A percentile compares a stretch with the other conserved stretches of the same genome.
phyloP scores from a whole-genome alignment of 1,140 invertebrate species.

The Penaeus japonicus region DNA sequence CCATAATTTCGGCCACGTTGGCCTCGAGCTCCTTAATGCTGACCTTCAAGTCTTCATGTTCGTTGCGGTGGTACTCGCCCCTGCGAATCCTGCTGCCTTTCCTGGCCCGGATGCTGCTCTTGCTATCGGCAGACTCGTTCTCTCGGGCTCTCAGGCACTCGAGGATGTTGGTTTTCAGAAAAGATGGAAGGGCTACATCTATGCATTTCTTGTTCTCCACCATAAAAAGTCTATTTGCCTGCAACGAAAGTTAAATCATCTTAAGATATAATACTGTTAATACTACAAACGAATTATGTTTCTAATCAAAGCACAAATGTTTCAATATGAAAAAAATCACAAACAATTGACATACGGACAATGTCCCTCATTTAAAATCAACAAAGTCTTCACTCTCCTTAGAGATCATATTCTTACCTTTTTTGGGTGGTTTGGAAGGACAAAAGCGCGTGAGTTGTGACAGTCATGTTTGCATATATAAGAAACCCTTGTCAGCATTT shows the following conservation, averaged over 20 bases:
- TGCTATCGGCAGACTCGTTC: constrained; percentile 27
- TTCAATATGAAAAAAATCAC: too few species aligned
- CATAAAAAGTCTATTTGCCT: constrained; percentile 29
- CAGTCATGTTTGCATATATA: constrained; percentile 40
- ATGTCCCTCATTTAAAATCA: too few species aligned
- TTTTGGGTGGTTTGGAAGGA: constrained; percentile 51
- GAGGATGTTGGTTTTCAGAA: constrained; percentile 32
- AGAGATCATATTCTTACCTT: constrained; percentile 2
- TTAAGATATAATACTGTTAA: too few species aligned
- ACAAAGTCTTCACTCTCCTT: too few species aligned
- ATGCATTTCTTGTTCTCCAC: constrained; percentile 37
- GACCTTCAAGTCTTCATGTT: constrained; percentile 38
- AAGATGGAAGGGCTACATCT: constrained; percentile 1
- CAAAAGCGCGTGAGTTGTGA: constrained; percentile 36
- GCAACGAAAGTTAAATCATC: not conserved
- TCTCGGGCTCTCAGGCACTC: constrained; percentile 42
- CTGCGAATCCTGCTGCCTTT: constrained; percentile 31
- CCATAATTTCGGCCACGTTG: constrained; percentile 48
- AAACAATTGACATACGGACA: too few species aligned
- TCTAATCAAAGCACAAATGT: too few species aligned
- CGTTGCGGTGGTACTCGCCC: constrained; percentile 25
- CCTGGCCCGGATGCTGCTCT: constrained; percentile 11
- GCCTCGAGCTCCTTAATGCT: constrained; percentile 53
- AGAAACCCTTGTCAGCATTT: constrained; percentile 33
- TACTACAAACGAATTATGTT: too few species aligned